A percentile compares a stretch with the other conserved stretches of the same genome.
These are phyloP conservation scores for Clarias magur DNA, from an alignment of 2,113 vertebrate genomes.

Conservation along the genomic window DNA sequence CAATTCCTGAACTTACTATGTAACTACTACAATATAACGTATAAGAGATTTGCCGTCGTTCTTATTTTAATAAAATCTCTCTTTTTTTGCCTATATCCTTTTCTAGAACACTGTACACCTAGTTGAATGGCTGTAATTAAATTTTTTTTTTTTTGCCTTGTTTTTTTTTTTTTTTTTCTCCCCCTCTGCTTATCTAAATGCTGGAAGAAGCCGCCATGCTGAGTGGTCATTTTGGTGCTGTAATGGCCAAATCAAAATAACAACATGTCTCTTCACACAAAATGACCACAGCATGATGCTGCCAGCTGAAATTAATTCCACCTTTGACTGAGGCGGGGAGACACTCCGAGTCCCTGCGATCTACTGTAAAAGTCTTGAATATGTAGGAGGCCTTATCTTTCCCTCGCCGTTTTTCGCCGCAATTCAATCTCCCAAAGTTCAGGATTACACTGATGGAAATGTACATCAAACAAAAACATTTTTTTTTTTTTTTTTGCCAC, in stretches of 20 bases:
- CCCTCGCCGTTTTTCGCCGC: slow-evolving; percentile 51
- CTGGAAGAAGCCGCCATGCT: slow-evolving; percentile 67
- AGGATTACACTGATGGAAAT: slow-evolving; percentile 65
- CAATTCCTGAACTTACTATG: background rate
- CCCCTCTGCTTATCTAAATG: slow-evolving; percentile 52
- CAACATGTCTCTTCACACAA: slow-evolving; percentile 79
- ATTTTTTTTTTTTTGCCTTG: slow-evolving; percentile 11
- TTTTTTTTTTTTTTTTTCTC: slow-evolving; percentile 31
- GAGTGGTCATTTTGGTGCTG: slow-evolving; percentile 71
- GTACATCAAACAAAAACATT: slow-evolving; percentile 58
- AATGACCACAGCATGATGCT: slow-evolving; percentile 80
- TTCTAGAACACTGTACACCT: slow-evolving; percentile 26
- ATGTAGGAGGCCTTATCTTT: slow-evolving; percentile 65
- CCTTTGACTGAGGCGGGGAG: slow-evolving; percentile 72
- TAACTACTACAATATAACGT: background rate
- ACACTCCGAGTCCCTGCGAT: slow-evolving; percentile 41
- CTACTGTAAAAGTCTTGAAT: slow-evolving; percentile 63
- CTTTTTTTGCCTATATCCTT: slow-evolving; percentile 6
- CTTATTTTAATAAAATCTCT: slow-evolving; percentile 10
- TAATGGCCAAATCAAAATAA: slow-evolving; percentile 80
- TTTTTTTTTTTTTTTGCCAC: background rate
- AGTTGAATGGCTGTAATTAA: slow-evolving; percentile 52
- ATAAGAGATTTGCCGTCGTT: background rate
- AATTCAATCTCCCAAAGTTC: slow-evolving; percentile 58
- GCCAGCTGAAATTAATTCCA: slow-evolving; percentile 79